Conservation (phyloP, 2,888 invertebrate species). For the Trachelus troglodyta region DNA sequence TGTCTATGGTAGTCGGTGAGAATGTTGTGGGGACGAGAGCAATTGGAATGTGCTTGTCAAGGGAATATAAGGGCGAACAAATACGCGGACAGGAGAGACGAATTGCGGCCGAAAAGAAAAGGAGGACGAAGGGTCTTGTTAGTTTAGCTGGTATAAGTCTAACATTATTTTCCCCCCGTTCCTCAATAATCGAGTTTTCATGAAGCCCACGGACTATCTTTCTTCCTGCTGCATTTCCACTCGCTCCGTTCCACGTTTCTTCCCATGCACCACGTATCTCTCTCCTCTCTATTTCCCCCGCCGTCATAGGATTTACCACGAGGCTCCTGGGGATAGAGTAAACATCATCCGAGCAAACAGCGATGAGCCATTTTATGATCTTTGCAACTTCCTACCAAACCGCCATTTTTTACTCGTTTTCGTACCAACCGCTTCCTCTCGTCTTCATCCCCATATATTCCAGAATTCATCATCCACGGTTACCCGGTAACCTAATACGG, state of each 20-base stretch:
- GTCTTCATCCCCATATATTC: no score
- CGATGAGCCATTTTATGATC: constrained; percentile 32
- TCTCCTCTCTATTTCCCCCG: not conserved
- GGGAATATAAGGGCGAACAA: constrained; percentile 15
- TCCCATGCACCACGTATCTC: no score
- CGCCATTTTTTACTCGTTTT: no score
- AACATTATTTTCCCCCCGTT: constrained; percentile 15
- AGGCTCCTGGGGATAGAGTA: constrained; percentile 24
- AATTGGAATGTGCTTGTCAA: constrained; percentile 14
- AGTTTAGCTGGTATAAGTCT: constrained; percentile 20
- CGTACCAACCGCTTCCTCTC: no score
- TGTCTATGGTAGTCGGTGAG: no score
- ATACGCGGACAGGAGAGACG: constrained; percentile 10
- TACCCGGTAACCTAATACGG: no score
- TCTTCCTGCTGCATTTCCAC: not conserved
- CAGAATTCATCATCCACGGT: no score
- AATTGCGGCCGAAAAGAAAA: constrained; percentile 7
- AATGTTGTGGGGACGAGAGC: constrained; percentile 14
- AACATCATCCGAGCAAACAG: constrained; percentile 30
- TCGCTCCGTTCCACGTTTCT: no score
- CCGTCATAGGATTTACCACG: constrained; percentile 19
- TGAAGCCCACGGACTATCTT: constrained; percentile 17
- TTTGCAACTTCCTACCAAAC: constrained; percentile 11
- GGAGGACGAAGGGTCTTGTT: constrained; percentile 13
- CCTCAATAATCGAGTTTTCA: constrained; percentile 32